phyloP scores from a whole-genome alignment of 2,797 vertebrate species.

The Rhyacichthys aspro region DNA sequence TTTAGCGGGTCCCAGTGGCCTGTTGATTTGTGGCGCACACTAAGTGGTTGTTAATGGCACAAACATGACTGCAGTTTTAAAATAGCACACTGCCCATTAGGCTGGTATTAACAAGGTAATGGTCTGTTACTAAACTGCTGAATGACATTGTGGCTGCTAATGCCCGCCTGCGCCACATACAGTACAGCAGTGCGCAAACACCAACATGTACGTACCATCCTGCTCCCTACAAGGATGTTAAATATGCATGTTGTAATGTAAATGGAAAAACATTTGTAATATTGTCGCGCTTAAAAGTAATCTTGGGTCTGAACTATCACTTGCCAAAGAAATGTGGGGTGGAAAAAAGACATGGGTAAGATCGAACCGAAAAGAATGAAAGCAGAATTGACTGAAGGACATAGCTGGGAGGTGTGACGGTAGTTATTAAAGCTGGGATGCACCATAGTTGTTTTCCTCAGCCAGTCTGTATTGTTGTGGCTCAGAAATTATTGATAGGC shows the following conservation, averaged over 20 bases:
- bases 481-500: conserved; percentile 71
- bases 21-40: conserved; percentile 68
- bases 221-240: no score
- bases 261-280: no score
- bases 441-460: conserved; percentile 63
- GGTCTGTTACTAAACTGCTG: conserved; percentile 85
- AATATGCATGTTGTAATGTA: no score
- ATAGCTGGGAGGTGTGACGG: conserved; percentile 62
- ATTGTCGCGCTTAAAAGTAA: not conserved
- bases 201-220: not conserved
- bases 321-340: conserved; percentile 18
- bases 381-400: conserved; percentile 41
- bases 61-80: conserved; percentile 81
- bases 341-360: conserved; percentile 32
- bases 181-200: conserved; percentile 10
- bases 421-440: conserved; percentile 70
- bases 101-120: conserved; percentile 86
- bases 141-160: conserved; percentile 73
- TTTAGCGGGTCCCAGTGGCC: conserved; percentile 58
- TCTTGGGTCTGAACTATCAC: conserved; percentile 27
- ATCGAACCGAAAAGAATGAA: conserved; percentile 39
- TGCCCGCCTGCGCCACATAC: conserved; percentile 28
- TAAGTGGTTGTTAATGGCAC: conserved; percentile 82
- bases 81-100: conserved; percentile 85
- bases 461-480: conserved; percentile 56